Base-by-base conservation (phyloP, 2,888 invertebrate genomes). In the Ophion slaviceki region DNA sequence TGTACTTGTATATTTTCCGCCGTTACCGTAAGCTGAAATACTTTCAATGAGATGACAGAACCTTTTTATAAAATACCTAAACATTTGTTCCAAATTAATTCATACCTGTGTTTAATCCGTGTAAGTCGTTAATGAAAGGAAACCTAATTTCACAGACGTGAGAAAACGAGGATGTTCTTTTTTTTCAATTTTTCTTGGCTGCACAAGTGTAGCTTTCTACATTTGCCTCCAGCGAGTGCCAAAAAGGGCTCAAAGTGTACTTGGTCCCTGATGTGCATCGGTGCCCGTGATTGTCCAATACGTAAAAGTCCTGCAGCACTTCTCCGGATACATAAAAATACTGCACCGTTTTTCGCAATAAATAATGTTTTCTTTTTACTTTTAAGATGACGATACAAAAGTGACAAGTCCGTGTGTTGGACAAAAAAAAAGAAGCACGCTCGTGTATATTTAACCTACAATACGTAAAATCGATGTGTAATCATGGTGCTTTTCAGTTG, bases 401-500 rank as follows among this genome's bases (percentile, higher is more conserved):
- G 53, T 53, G 53, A 53, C 14, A 53, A 53, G 53, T 14, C 3
- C 14, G 17, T 53, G 53, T 17, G 14, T 17, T 14, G 14, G 3
- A 17, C 14, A 17, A 53, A 14, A 53, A 14, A 53, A 14, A 53
- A 53, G 17, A 53, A 14, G 14, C 14, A 17, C 4, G 53, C 53
- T 11, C 4, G 53, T 14, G 53, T 53, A 11, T 53, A n/a, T 74
- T 20, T n/a, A 28, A 68, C 28, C 36, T 11, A 74, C 20, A 2
- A 74, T 80, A 36, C 80, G 80, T 40, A 75, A 61, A 53, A 74
- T 57, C 1, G 74, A 74, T 11, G 67, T 61, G 24, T 75, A 81
- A 57, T 57, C 67, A 47, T 68, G 8, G 67, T 10, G 11, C 59
- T 75, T 81, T 81, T 74, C 59, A 81, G 67, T 45, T 67, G 61